Base-by-base conservation (phyloP, 2,888 invertebrate species). In the Torymus aiolomorphi region DNA sequence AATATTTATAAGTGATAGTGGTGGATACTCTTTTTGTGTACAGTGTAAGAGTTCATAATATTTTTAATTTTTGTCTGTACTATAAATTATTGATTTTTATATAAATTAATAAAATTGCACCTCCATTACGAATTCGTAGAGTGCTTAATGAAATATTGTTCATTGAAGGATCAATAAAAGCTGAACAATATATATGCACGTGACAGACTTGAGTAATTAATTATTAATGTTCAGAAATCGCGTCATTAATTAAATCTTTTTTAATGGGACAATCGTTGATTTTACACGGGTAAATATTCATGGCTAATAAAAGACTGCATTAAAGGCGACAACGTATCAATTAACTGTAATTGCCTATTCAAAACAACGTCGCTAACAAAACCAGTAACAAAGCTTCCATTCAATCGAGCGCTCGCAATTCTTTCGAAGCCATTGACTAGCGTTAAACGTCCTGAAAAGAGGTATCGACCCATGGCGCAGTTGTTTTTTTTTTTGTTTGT, bases 261-360 rank as follows among this genome's bases (percentile, higher is more conserved):
- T 24, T 57, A 57, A 59, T 49, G 13, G 49, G 57, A 18, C 49
- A 18, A 18, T 3, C 10, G 42, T 59, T 61, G 59, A 49, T 20
- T 71, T 71, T 18, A 10, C 16, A 20, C 20, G 71, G 14, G 51
- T 14, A 18, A 20, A 42, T 42, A 5, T 71, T 71, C 16, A 20
- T 20, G 59, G 18, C 12, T 20, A 59, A 71, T 61, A 71, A 71
- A 71, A 70, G 70, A 49, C 18, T 49, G 56, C 42, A 42, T 59
- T 57, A 18, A 70, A 70, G 8, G 31, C 42, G 20, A 57, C 52
- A 61, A 31, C 18, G 14, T 54, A 73, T 63, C 73, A 73, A 63
- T 73, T 73, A 73, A 73, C 54, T 10, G 16, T 73, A 62, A 62
- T 73, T 63, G 73, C 62, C 62, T 62, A 73, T 73, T 63, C 73